Evolutionary conservation across 2,888 invertebrate species (phyloP).

Genomic region (Cheiracanthium punctorium): DNA sequence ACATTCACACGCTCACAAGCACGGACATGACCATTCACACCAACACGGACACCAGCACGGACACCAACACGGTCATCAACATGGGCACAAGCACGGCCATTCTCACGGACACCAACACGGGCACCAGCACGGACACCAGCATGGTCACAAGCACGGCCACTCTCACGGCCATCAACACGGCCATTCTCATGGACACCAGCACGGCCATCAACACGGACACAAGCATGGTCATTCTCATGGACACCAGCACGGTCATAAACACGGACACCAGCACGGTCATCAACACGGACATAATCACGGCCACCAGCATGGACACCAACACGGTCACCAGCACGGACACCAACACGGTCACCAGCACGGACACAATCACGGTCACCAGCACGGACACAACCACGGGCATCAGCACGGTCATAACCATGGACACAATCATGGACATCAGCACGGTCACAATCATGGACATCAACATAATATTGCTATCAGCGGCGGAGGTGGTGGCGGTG

Average conservation of each 20-base stretch:
- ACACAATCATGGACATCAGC: background rate
- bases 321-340: background rate
- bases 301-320: conserved; percentile 5
- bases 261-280: background rate
- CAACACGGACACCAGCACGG: too few relatives aligned
- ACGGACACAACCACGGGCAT: background rate
- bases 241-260: background rate
- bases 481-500: too few relatives aligned
- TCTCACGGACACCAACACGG: too few relatives aligned
- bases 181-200: background rate
- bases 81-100: too few relatives aligned
- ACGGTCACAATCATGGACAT: background rate
- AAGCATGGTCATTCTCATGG: background rate
- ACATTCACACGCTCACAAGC: too few relatives aligned
- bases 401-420: background rate
- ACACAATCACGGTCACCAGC: background rate
- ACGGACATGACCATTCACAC: too few relatives aligned
- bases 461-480: background rate
- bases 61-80: too few relatives aligned
- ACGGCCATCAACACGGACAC: background rate
- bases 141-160: too few relatives aligned
- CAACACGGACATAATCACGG: background rate
- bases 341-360: conserved; percentile 5
- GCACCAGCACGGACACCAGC: too few relatives aligned
- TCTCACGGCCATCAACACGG: background rate